Percentiles rank a stretch among this genome's conserved stretches.
These are phyloP conservation scores for Eledona agricola DNA, from an alignment of 2,888 invertebrate species.

Conservation along the genomic window DNA sequence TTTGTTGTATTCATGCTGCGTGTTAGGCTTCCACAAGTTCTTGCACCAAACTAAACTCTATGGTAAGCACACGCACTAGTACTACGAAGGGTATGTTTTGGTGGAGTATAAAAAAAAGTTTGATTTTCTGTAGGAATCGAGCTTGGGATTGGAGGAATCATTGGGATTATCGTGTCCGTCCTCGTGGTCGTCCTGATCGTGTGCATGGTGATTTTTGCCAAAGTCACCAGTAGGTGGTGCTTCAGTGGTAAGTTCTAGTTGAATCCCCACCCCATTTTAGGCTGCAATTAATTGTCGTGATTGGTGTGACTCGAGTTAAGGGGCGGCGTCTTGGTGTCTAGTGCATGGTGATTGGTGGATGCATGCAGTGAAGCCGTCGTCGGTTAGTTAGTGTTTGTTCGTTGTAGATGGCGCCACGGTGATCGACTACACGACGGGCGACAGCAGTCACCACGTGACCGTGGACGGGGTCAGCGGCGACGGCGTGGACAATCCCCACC, in stretches of 20 bases:
- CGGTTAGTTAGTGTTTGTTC: slow-evolving; percentile 56
- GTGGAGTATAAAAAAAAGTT: too few relatives aligned
- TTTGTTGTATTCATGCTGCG: slow-evolving; percentile 41
- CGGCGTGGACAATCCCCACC: slow-evolving; percentile 64
- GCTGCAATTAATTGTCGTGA: slow-evolving; percentile 33
- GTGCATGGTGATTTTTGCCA: slow-evolving; percentile 76
- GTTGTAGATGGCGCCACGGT: slow-evolving; percentile 63
- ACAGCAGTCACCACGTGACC: slow-evolving; percentile 55
- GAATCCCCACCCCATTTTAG: slow-evolving; percentile 2
- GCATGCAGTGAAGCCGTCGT: slow-evolving; percentile 20
- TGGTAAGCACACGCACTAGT: slow-evolving; percentile 43
- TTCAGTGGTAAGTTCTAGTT: slow-evolving; percentile 83
- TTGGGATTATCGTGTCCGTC: slow-evolving; percentile 78
- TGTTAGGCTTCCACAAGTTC: slow-evolving; percentile 50
- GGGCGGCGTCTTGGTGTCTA: slow-evolving; percentile 3
- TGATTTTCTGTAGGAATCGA: slow-evolving; percentile 68
- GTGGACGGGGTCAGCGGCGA: slow-evolving; percentile 54
- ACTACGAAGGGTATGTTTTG: too few relatives aligned
- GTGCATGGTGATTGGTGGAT: slow-evolving; percentile 15
- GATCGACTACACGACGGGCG: slow-evolving; percentile 61
- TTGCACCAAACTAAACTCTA: slow-evolving; percentile 48
- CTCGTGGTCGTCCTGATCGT: slow-evolving; percentile 71
- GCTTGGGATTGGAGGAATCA: slow-evolving; percentile 78
- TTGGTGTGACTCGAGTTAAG: slow-evolving; percentile 20
- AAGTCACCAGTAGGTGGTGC: slow-evolving; percentile 85